Evolutionary conservation across 2,797 vertebrate species (phyloP).

Genomic region (Graptemys geographica): DNA sequence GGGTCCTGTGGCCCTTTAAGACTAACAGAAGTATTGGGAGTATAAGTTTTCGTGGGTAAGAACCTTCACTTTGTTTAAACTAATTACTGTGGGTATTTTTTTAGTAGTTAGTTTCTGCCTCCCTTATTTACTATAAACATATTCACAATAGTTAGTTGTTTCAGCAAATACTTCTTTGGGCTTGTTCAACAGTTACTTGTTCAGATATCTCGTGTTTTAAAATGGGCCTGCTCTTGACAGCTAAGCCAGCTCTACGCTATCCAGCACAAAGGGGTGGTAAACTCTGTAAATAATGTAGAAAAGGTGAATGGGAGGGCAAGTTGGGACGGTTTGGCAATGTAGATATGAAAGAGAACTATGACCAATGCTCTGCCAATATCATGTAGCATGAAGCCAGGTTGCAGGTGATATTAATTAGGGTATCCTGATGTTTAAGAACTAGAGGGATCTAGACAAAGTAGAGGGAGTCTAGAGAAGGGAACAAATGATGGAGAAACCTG

Average conservation of each 20-base stretch:
- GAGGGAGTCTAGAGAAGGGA: not conserved
- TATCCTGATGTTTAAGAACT: rapidly evolving
- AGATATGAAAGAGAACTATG: not conserved
- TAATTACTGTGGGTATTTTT: too few relatives aligned
- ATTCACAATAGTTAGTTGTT: too few relatives aligned
- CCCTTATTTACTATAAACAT: too few relatives aligned
- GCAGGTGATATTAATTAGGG: rapidly evolving
- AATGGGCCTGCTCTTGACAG: not conserved
- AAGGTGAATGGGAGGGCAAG: not conserved
- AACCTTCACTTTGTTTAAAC: too few relatives aligned
- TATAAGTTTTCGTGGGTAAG: too few relatives aligned
- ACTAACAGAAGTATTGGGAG: too few relatives aligned
- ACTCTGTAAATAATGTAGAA: not conserved
- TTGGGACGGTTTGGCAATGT: not conserved
- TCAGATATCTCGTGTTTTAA: not conserved
- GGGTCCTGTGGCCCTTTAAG: too few relatives aligned
- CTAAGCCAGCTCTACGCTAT: not conserved
- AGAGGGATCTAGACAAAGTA: not conserved
- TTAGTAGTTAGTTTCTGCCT: too few relatives aligned
- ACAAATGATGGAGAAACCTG: not conserved
- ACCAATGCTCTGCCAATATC: not conserved
- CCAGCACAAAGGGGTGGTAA: rapidly evolving
- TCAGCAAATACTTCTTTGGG: too few relatives aligned
- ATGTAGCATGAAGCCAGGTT: not conserved
- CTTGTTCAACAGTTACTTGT: too few relatives aligned